phyloP scores from a whole-genome alignment of 2,888 invertebrate species.

The Corythucha ciliata region DNA sequence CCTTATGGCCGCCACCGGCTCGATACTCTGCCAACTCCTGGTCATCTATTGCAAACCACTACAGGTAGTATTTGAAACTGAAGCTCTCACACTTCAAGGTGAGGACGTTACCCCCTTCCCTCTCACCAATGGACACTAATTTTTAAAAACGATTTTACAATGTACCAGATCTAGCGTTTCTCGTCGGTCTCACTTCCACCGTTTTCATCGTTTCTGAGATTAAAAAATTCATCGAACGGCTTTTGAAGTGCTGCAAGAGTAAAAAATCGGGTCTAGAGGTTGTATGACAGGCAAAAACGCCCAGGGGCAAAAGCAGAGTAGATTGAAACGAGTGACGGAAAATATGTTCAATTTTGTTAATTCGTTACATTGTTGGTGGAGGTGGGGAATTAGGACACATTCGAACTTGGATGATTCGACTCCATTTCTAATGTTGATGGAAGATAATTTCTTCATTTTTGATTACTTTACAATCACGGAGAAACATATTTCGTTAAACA shows the following conservation, averaged over 20 bases:
- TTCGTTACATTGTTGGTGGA: no score
- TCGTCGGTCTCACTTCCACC: slow-evolving; percentile 86
- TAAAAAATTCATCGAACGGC: slow-evolving; percentile 76
- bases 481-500: no score
- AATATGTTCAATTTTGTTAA: background rate
- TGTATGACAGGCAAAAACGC: slow-evolving; percentile 53
- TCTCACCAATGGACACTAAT: no score
- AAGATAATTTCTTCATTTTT: no score
- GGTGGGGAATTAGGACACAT: no score
- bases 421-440: no score
- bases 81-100: slow-evolving; percentile 83
- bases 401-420: no score
- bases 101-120: no score
- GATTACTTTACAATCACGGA: no score
- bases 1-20: slow-evolving; percentile 82
- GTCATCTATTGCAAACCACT: slow-evolving; percentile 95
- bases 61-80: slow-evolving; percentile 94
- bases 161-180: slow-evolving; percentile 73
- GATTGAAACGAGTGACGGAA: slow-evolving; percentile 26
- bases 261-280: slow-evolving; percentile 51
- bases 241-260: slow-evolving; percentile 50
- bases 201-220: slow-evolving; percentile 90
- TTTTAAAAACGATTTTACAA: background rate
- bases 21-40: slow-evolving; percentile 87
- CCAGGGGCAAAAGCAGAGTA: slow-evolving; percentile 34